These are phyloP conservation scores for Xanthia icteritia DNA, from an alignment of 2,888 invertebrate genomes.

Conservation along the genomic window DNA sequence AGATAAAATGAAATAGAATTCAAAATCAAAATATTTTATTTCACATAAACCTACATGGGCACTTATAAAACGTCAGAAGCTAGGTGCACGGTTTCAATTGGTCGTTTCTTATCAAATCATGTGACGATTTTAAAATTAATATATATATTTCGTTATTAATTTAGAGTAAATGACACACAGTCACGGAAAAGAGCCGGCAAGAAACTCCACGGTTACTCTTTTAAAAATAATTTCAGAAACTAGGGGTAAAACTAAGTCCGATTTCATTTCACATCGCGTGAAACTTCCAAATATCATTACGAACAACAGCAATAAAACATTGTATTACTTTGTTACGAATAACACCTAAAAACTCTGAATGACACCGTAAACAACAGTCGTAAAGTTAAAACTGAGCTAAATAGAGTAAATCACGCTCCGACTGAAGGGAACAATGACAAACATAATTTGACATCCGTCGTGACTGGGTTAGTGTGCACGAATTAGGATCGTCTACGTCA, in stretches of 20 bases:
- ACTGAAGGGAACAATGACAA: conserved; percentile 36
- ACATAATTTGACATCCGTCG: conserved; percentile 11
- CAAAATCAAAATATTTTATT: too few species aligned
- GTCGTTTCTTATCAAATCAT: too few species aligned
- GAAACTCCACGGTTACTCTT: too few species aligned
- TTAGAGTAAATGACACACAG: too few species aligned
- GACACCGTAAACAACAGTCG: conserved; percentile 46
- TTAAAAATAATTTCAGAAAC: conserved; percentile 8
- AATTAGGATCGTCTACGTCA: conserved; percentile 26
- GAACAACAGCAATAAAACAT: conserved; percentile 55
- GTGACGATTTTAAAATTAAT: too few species aligned
- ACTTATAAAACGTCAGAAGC: too few species aligned
- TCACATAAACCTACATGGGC: too few species aligned
- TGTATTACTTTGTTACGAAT: conserved; percentile 46
- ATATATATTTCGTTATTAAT: too few species aligned
- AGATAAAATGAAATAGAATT: too few species aligned
- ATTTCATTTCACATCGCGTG: conserved; percentile 43
- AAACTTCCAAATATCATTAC: conserved; percentile 53
- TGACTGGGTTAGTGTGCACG: conserved; percentile 23
- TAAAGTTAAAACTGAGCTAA: conserved; percentile 57
- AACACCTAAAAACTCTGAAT: conserved; percentile 55
- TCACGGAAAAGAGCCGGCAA: too few species aligned
- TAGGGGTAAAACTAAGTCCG: background rate
- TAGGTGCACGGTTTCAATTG: too few species aligned
- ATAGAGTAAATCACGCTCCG: conserved; percentile 58